Evolutionary conservation across 1,140 invertebrate species (phyloP), one percentile per base, ranked within the genome.

Genomic region (Nomia melanderi): DNA sequence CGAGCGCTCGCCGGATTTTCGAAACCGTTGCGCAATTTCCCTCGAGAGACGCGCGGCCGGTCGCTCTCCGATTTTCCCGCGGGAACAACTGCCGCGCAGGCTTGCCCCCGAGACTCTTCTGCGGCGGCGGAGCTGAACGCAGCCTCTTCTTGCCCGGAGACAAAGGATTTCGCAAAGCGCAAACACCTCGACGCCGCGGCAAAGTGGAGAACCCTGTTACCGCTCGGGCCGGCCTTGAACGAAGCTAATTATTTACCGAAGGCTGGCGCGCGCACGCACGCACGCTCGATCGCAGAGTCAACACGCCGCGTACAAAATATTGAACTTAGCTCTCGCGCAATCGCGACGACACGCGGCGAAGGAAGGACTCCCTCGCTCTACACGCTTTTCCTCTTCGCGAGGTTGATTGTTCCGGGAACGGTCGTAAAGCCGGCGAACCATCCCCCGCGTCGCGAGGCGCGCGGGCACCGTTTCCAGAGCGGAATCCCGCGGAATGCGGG

Each of bases 181-280:
- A 75, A 50, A 75, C 27, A 44, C 4, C 2, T n/a, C 23, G 17
- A 36, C 11, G 23, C 29, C 12, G 27, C 57, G 4, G 62, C 25
- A 41, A 64, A 80, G 76, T 72, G 67, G 36, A 78, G 62, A 80
- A 73, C 20, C 44, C 77, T 73, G 60, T 78, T 57, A 56, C 65
- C 33, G n/a, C n/a, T 23, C 23, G 2, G 31, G 9, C 12, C 62
- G 53, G 53, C 78, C 76, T 81, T 69, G 78, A 59, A 56, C 7
- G 20, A 0, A 77, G 73, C 65, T 56, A 73, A 78, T 78, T 78
- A 66, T 78, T 80, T 65, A 47, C 62, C 39, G 33, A 53, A 77
- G 56, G 44, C 20, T 73, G 39, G 14, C 14, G 11, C 29, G 41
- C 20, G 20, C 23, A 47, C 12, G 54, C 39, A 31, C 31, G 56